phyloP scores from a whole-genome alignment of 2,888 invertebrate genomes.

The Bursaphelenchus okinawaensis region DNA sequence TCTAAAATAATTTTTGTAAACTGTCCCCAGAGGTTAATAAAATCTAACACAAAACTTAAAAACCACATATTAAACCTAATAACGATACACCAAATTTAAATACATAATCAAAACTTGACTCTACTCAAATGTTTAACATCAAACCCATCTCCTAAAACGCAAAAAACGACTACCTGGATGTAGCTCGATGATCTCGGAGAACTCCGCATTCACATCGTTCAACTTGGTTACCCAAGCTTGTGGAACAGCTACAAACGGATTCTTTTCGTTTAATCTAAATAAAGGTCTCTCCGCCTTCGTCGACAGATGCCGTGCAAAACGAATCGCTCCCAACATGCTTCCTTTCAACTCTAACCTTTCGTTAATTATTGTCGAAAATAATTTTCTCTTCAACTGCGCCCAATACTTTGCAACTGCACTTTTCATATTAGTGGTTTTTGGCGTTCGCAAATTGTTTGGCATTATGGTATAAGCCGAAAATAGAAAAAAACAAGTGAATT shows the following conservation, averaged over 20 bases:
- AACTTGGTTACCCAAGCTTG: constrained; percentile 34
- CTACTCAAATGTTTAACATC: too few species aligned
- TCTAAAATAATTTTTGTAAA: too few species aligned
- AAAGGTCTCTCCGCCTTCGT: constrained; percentile 17
- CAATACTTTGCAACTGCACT: background rate
- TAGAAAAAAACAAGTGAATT: too few species aligned
- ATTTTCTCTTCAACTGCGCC: background rate
- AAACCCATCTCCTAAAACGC: background rate
- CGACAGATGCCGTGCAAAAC: constrained; percentile 7
- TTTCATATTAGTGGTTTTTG: background rate
- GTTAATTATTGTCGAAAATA: background rate
- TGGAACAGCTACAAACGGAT: constrained; percentile 29
- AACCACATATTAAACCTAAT: too few species aligned
- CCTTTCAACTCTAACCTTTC: background rate
- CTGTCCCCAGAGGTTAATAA: too few species aligned
- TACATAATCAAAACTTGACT: too few species aligned
- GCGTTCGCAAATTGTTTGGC: background rate
- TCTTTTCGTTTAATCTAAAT: constrained; percentile 23
- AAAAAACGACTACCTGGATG: constrained; percentile 70
- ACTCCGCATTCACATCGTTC: constrained; percentile 41
- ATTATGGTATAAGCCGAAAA: background rate
- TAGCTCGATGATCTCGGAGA: constrained; percentile 75
- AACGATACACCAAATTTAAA: too few species aligned
- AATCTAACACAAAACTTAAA: too few species aligned
- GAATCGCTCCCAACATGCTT: background rate